phyloP scores from a whole-genome alignment of 2,888 invertebrate species.

The Blastobasis lacticolella region DNA sequence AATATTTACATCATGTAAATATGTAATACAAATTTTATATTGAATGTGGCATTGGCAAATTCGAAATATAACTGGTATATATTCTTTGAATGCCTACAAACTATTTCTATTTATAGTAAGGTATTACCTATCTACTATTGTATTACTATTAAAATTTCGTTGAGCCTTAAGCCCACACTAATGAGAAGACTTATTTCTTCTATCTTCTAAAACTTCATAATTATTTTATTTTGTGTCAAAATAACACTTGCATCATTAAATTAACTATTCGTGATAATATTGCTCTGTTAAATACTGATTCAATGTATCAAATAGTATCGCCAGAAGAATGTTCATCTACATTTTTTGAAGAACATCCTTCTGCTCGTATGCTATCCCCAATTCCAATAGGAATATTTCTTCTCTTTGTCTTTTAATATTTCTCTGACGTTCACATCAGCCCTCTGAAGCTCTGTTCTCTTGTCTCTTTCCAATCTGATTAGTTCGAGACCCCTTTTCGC shows the following conservation, averaged over 20 bases:
- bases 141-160: too few species aligned
- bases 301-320: not conserved
- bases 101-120: not conserved
- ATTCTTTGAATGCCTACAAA: conserved; percentile 59
- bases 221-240: not conserved
- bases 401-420: conserved; percentile 54
- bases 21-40: conserved; percentile 14
- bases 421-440: conserved; percentile 51
- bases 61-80: conserved; percentile 51
- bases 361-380: conserved; percentile 74
- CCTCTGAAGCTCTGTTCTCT: conserved; percentile 52
- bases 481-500: conserved; percentile 77
- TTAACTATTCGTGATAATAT: not conserved
- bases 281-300: conserved; percentile 15
- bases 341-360: conserved; percentile 69
- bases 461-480: conserved; percentile 71
- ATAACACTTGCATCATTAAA: not conserved
- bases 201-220: not conserved
- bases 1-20: conserved; percentile 10
- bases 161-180: too few species aligned
- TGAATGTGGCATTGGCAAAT: conserved; percentile 45
- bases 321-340: conserved; percentile 63
- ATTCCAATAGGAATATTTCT: conserved; percentile 63
- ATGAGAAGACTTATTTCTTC: too few species aligned
- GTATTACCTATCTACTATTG: too few species aligned